Conservation (phyloP, 2,113 vertebrate species). For the Gasterosteus nipponicus region DNA sequence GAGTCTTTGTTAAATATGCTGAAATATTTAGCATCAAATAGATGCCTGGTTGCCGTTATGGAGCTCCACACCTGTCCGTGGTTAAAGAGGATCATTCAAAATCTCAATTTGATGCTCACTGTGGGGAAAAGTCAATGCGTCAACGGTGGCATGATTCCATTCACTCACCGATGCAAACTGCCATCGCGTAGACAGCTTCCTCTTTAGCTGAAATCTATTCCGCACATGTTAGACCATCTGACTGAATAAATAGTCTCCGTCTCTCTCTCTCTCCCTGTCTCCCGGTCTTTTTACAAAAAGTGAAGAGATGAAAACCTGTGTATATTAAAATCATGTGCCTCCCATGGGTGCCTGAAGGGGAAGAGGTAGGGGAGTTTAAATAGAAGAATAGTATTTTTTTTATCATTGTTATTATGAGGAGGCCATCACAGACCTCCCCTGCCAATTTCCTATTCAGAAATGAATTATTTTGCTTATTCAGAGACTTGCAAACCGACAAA, state of each 20-base stretch:
- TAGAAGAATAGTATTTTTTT: constrained; percentile 55
- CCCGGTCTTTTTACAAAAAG: constrained; percentile 47
- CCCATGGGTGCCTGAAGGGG: constrained; percentile 40
- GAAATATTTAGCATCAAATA: not conserved
- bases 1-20: not conserved
- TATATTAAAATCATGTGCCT: constrained; percentile 66
- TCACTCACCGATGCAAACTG: constrained; percentile 43
- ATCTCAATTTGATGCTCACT: not conserved
- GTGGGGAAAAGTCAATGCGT: constrained; percentile 4
- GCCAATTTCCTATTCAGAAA: constrained; percentile 52
- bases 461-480: constrained; percentile 63
- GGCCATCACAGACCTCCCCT: constrained; percentile 37
- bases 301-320: constrained; percentile 60
- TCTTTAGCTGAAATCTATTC: constrained; percentile 60
- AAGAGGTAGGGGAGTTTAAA: constrained; percentile 46
- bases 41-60: not conserved
- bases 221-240: constrained; percentile 62
- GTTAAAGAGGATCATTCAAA: constrained; percentile 14
- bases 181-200: constrained; percentile 48
- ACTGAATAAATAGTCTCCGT: constrained; percentile 67
- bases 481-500: constrained; percentile 38
- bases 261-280: constrained; percentile 25
- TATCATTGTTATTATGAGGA: constrained; percentile 67
- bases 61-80: not conserved
- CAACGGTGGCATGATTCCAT: constrained; percentile 20